These are phyloP conservation scores for Rotaria macrura DNA, from an alignment of 2,888 invertebrate genomes.

Conservation along the genomic window DNA sequence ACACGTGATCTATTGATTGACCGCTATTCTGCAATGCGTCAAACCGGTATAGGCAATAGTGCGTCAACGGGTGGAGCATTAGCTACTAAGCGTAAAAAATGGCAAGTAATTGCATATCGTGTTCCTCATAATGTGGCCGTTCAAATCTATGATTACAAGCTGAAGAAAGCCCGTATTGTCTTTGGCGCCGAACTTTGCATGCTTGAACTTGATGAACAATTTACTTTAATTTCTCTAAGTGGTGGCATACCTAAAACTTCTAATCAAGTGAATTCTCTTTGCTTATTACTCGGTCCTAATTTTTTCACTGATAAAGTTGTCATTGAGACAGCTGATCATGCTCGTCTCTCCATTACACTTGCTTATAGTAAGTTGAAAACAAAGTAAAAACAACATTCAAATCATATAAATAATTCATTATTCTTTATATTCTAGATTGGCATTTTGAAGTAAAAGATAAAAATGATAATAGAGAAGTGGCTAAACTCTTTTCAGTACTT, in stretches of 20 bases:
- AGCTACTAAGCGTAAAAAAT: too few relatives aligned
- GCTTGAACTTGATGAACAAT: constrained; percentile 54
- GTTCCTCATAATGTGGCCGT: constrained; percentile 54
- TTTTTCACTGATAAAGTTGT: constrained; percentile 53
- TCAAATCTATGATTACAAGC: constrained; percentile 54
- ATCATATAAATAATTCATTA: background rate
- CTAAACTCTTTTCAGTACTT: constrained; percentile 52
- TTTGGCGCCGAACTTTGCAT: constrained; percentile 54
- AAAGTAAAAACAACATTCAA: background rate
- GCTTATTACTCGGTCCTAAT: constrained; percentile 53
- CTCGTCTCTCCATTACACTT: constrained; percentile 51
- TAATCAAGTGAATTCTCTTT: constrained; percentile 51
- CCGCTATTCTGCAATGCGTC: constrained; percentile 38
- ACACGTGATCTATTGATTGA: constrained; percentile 51
- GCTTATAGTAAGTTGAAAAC: constrained; percentile 44
- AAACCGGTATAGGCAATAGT: background rate
- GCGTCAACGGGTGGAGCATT: too few relatives aligned
- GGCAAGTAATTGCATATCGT: constrained; percentile 37
- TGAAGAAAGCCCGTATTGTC: constrained; percentile 52
- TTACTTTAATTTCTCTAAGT: constrained; percentile 52
- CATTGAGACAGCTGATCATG: constrained; percentile 54
- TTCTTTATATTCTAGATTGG: constrained; percentile 40
- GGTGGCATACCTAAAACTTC: constrained; percentile 53
- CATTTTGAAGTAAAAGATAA: constrained; percentile 48
- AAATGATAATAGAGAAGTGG: constrained; percentile 41